Conservation (phyloP, 2,888 invertebrate species). For the Cryptops parisi region DNA sequence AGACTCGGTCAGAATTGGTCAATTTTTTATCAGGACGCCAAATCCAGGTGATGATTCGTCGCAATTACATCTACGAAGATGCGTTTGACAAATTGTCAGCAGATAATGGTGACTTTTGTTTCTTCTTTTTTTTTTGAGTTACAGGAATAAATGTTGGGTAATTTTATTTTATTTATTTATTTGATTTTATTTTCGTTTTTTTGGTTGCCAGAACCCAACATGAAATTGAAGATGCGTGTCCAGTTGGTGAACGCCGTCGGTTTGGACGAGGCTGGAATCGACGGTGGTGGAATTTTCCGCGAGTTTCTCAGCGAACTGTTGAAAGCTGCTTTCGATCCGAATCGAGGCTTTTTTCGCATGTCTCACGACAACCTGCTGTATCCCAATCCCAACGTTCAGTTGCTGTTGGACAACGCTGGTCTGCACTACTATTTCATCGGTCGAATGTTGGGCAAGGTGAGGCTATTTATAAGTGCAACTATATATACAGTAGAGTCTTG, state of each 20-base stretch:
- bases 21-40: conserved; percentile 60
- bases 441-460: conserved; percentile 76
- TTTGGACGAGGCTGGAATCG: conserved; percentile 88
- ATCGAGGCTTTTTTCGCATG: conserved; percentile 76
- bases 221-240: conserved; percentile 70
- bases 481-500: too few species aligned
- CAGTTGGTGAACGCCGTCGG: conserved; percentile 82
- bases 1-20: conserved; percentile 57
- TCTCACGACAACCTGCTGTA: conserved; percentile 88
- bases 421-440: conserved; percentile 92
- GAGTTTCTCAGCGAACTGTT: conserved; percentile 89
- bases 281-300: conserved; percentile 91
- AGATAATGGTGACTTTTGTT: conserved; percentile 54
- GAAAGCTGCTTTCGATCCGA: conserved; percentile 92
- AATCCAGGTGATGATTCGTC: conserved; percentile 58
- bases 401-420: conserved; percentile 68
- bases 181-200: not conserved
- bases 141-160: too few species aligned
- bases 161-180: not conserved
- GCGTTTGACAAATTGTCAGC: conserved; percentile 84
- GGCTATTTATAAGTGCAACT: too few species aligned
- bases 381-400: conserved; percentile 83
- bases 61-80: conserved; percentile 95
- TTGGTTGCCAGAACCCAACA: conserved; percentile 54
- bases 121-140: not conserved